Evolutionary conservation across 2,113 vertebrate species (phyloP).

Genomic region (Solenodon paradoxus): DNA sequence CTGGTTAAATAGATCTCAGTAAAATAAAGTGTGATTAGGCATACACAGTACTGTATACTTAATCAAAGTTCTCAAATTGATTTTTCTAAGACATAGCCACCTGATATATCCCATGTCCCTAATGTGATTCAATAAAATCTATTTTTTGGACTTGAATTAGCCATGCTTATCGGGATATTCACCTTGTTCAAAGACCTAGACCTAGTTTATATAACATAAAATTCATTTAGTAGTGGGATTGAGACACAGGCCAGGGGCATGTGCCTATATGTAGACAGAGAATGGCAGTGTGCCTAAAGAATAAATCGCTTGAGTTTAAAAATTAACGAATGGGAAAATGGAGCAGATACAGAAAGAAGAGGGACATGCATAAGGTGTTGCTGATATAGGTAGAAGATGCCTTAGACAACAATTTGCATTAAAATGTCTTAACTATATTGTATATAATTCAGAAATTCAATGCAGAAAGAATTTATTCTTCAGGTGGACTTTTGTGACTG

Average conservation of each 20-base stretch:
- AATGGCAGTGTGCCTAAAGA: neutral
- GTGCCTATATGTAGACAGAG: neutral
- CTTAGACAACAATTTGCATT: neutral
- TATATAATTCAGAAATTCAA: neutral
- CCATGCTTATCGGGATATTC: neutral
- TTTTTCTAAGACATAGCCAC: neutral
- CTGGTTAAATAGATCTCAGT: neutral
- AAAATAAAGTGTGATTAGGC: conserved; percentile 46
- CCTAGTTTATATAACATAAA: neutral
- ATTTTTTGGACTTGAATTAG: conserved; percentile 1
- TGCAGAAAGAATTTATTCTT: neutral
- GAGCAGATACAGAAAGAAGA: neutral
- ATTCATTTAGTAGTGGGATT: neutral
- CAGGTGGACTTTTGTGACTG: neutral
- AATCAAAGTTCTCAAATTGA: conserved; percentile 48
- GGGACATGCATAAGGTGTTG: neutral
- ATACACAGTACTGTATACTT: neutral
- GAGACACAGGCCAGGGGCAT: neutral
- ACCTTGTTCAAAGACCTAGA: conserved; percentile 23
- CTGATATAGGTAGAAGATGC: neutral
- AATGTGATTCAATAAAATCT: conserved; percentile 37
- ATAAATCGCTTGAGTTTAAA: neutral
- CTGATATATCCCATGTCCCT: neutral
- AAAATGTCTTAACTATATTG: neutral
- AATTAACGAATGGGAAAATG: conserved; percentile 33